These are phyloP conservation scores for Drosophila rubida DNA, from an alignment of 2,888 invertebrate genomes.

Conservation along the genomic window DNA sequence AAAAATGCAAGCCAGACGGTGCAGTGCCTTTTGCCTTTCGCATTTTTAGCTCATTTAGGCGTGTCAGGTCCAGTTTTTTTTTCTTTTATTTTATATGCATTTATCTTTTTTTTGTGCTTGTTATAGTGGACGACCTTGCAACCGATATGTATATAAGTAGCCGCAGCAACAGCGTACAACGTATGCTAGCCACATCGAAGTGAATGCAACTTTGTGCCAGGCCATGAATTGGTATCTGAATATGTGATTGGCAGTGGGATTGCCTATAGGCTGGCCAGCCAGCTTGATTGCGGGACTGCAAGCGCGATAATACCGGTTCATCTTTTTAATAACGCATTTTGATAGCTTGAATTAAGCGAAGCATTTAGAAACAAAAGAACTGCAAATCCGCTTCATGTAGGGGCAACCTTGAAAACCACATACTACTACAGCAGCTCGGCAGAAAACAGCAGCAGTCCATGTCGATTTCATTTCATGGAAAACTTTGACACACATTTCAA, in stretches of 20 bases:
- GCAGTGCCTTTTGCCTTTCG: conserved; percentile 63
- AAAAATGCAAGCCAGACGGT: conserved; percentile 50
- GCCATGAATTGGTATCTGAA: conserved; percentile 52
- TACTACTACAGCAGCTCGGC: conserved; percentile 20
- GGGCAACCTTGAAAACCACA: conserved; percentile 70
- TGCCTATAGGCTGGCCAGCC: conserved; percentile 23
- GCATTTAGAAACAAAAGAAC: conserved; percentile 72
- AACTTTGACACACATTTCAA: conserved; percentile 81
- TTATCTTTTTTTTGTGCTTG: conserved; percentile 38
- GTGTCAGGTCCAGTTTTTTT: conserved; percentile 74
- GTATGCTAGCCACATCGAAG: conserved; percentile 55
- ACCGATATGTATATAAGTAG: conserved; percentile 75
- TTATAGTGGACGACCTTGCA: conserved; percentile 84
- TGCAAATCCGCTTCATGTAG: conserved; percentile 66
- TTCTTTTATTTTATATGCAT: conserved; percentile 40
- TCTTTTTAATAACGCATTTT: conserved; percentile 53
- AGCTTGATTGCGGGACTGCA: conserved; percentile 3
- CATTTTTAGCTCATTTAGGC: conserved; percentile 78
- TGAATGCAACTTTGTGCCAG: conserved; percentile 54
- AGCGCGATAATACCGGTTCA: conserved; percentile 31
- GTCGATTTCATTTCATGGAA: conserved; percentile 78
- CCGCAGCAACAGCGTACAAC: conserved; percentile 12
- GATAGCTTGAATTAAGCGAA: conserved; percentile 68
- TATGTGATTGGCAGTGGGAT: conserved; percentile 55
- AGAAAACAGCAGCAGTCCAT: conserved; percentile 53